A percentile compares a stretch with the other conserved stretches of the same genome.
These are phyloP conservation scores for Chelon labrosus DNA, from an alignment of 2,797 vertebrate species.

Conservation along the genomic window DNA sequence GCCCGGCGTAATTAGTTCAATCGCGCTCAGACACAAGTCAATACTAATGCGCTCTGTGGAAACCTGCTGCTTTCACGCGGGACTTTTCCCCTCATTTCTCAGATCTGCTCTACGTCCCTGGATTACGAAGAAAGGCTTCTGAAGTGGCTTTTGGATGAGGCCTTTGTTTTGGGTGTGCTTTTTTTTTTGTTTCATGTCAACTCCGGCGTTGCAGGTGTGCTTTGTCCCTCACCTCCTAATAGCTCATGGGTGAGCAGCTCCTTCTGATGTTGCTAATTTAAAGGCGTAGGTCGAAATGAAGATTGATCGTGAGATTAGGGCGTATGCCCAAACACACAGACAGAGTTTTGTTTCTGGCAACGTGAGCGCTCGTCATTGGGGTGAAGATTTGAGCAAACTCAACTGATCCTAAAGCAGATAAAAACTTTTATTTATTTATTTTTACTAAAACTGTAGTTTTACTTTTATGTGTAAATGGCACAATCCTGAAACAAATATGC, in stretches of 20 bases:
- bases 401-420: conserved; percentile 35
- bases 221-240: conserved; percentile 63
- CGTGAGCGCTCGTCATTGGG: conserved; percentile 14
- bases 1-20: conserved; percentile 77
- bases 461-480: conserved; percentile 19
- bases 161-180: conserved; percentile 76
- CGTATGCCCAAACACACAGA: conserved; percentile 54
- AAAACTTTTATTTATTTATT: conserved; percentile 11
- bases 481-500: conserved; percentile 11
- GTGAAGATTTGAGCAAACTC: conserved; percentile 29
- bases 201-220: conserved; percentile 79
- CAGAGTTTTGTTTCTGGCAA: conserved; percentile 36
- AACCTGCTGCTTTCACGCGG: conserved; percentile 75
- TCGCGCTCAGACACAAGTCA: conserved; percentile 73
- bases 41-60: conserved; percentile 68
- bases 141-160: conserved; percentile 75
- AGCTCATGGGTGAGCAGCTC: conserved; percentile 41
- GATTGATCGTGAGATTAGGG: conserved; percentile 65
- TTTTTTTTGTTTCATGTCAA: conserved; percentile 71
- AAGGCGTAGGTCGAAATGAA: conserved; percentile 62
- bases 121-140: conserved; percentile 77
- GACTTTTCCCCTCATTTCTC: conserved; percentile 77
- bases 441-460: background rate
- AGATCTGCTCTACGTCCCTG: conserved; percentile 71
- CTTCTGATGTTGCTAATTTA: conserved; percentile 69